Conservation (phyloP, 2,797 vertebrate genomes). For the Semaprochilodus insignis region DNA sequence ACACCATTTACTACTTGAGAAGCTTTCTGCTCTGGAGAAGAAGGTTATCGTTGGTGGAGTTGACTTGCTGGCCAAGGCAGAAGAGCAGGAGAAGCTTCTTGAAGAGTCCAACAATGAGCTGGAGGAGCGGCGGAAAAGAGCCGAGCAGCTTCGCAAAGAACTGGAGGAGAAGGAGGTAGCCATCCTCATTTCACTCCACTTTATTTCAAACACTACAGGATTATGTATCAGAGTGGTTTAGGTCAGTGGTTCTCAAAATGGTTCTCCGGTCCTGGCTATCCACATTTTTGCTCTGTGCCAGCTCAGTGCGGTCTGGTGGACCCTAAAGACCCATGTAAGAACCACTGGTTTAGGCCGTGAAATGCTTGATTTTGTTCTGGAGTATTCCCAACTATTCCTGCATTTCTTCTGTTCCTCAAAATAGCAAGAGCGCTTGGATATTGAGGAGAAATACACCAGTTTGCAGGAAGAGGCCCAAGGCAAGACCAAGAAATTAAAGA, state of each 20-base stretch:
- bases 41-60: constrained; percentile 99
- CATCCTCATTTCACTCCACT: not conserved
- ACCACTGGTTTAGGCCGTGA: not conserved
- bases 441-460: constrained; percentile 98
- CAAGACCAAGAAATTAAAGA: constrained; percentile 98
- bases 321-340: too few species aligned
- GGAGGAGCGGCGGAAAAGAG: constrained; percentile 92
- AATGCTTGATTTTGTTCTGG: not conserved
- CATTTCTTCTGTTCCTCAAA: constrained; percentile 27
- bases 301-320: too few species aligned
- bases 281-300: too few species aligned
- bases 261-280: too few species aligned
- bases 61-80: constrained; percentile 96
- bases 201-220: not conserved
- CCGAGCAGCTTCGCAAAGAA: constrained; percentile 94
- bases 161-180: constrained; percentile 96
- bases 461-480: constrained; percentile 98
- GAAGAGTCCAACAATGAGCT: constrained; percentile 98
- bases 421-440: constrained; percentile 98
- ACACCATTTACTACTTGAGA: constrained; percentile 93
- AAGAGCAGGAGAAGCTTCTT: constrained; percentile 97
- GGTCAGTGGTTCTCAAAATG: too few species aligned
- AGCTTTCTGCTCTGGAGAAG: constrained; percentile 93
- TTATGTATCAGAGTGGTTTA: not conserved
- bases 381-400: not conserved